Base-by-base conservation (phyloP, 2,113 vertebrate genomes). In the Mobula hypostoma region DNA sequence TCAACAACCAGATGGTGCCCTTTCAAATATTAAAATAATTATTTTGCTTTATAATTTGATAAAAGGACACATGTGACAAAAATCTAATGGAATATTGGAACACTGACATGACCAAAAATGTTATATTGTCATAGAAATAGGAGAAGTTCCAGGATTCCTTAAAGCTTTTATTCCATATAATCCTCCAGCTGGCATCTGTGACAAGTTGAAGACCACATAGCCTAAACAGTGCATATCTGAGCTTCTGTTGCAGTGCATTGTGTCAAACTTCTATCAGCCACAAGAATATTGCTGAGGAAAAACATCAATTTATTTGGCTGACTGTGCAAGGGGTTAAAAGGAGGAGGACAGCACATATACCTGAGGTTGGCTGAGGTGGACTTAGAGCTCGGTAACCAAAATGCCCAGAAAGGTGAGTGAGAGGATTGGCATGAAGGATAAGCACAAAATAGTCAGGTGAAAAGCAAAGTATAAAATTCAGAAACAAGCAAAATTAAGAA, bases 81-180 rank as follows among this genome's bases (percentile, higher is more conserved):
- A 68, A 91, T 91, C 19, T 68, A 91, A 32, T 91, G 87, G 87
- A 91, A 91, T 91, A 63, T 91, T 91, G 87, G 63, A 91, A 29
- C 63, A 91, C 32, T 91, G 87, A 68, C 87, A 91, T 68, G 14
- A 7, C 14, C 68, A n/a, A 91, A 32, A n/a, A 66, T 68, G 66
- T 91, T 66, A 91, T 68, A 48, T 24, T 68, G 87, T 68, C 7
- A 63, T 48, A 68, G 87, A 15, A 63, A 90, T 17, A 91, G 63
- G 15, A 91, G 68, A 9, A 63, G 17, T 91, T 91, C n/a, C 87
- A 91, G 87, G 17, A 32, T 91, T 91, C 87, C 58, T 48, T 48
- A 48, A 48, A 48, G 48, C 48, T 48, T 68, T 68, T 21, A 19
- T 66, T 32, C 85, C 66, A 66, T 32, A 63, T 66, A 66, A 63